These are phyloP conservation scores for Dipodomys ordii DNA, from an alignment of 2,113 vertebrate genomes.

Conservation along the genomic window DNA sequence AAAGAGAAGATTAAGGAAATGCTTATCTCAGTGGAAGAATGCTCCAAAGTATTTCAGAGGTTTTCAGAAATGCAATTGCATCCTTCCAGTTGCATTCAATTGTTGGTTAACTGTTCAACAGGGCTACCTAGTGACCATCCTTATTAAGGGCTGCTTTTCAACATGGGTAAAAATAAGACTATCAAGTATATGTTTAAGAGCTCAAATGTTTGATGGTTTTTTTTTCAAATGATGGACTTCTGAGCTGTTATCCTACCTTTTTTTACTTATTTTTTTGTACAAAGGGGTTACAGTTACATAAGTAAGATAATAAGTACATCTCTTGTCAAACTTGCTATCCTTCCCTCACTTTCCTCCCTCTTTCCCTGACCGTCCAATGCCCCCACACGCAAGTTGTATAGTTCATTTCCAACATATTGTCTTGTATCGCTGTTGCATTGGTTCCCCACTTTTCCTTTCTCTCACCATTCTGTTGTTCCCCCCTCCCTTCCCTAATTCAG, in stretches of 20 bases:
- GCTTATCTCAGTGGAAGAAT: not conserved
- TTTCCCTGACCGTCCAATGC: no score
- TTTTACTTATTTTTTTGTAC: no score
- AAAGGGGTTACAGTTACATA: no score
- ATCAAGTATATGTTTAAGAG: not conserved
- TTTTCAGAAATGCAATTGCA: slow-evolving; percentile 35
- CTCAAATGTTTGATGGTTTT: not conserved
- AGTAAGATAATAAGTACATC: no score
- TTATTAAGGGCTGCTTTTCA: not conserved
- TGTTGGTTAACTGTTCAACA: not conserved
- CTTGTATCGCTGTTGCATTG: no score
- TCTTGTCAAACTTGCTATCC: no score
- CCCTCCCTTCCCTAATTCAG: no score
- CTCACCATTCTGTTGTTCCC: no score
- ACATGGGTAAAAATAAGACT: slow-evolving; percentile 12
- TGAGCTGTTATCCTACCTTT: not conserved
- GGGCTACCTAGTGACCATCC: not conserved
- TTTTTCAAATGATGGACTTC: not conserved
- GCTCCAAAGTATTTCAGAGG: not conserved
- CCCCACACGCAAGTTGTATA: no score
- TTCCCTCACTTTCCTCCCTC: no score
- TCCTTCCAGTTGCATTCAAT: not conserved
- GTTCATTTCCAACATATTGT: no score
- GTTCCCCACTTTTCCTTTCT: no score
- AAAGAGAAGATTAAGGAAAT: slow-evolving; percentile 25